Evolutionary conservation across 2,113 vertebrate genomes (phyloP), one percentile per base, ranked within the genome.

Genomic region (Solea senegalensis): DNA sequence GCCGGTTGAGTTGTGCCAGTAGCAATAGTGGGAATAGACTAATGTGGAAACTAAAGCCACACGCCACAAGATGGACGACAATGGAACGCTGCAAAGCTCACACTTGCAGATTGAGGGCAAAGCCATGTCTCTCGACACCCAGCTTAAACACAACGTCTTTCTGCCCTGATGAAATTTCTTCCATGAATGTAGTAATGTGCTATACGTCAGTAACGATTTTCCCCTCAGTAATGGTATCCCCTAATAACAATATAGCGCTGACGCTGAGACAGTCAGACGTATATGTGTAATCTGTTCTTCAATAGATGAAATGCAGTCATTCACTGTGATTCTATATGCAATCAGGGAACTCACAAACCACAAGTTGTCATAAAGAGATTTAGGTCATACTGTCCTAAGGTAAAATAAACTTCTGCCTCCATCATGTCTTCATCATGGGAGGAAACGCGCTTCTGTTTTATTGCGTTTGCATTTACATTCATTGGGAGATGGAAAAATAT

Each of bases 21-120:
- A 92, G 92, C 89, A 93, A 94, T 86, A 93, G 82, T 87, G 89
- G 81, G 77, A 85, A 87, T 80, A 83, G 81, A 87, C 83, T 89
- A 90, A 91, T 93, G 92, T 92, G 91, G 93, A 93, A 94, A 92
- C 77, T 90, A 83, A 92, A 92, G 90, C 89, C 88, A 82, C 90
- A 91, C 76, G 72, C 83, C 89, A 84, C 89, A 90, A 89, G 85
- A 89, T 83, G 88, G 82, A 90, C 80, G 82, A 90, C 88, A 86
- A 83, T 64, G 86, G 86, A 89, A 89, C 82, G 76, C 84, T 67
- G 57, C 82, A 74, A 80, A 78, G 73, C 82, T 88, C 78, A 80
- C 81, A 86, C 74, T 79, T 76, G 41, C 69, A 81, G 28, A 72
- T 71, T 82, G n/a, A 45, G 58, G 65, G 75, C 64, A 83, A 84